phyloP scores from a whole-genome alignment of 2,797 vertebrate genomes.

The Octomys mimax region DNA sequence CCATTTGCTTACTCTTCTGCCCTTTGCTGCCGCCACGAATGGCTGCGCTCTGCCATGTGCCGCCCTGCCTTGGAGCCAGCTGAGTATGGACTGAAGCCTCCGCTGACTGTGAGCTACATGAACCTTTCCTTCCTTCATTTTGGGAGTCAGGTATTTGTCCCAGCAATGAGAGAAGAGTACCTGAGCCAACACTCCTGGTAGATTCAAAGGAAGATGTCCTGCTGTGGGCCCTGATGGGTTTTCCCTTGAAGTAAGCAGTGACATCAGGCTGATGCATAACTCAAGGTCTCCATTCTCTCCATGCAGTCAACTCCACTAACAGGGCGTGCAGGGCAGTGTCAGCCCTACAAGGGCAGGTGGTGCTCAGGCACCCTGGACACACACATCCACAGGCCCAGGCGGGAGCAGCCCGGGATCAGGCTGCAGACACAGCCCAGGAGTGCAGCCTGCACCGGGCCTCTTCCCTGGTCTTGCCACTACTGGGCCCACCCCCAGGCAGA shows the following conservation, averaged over 20 bases:
- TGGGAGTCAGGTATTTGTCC: too few relatives aligned
- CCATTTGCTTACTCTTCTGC: too few relatives aligned
- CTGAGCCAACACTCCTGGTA: neutral
- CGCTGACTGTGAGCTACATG: too few relatives aligned
- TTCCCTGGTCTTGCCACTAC: too few relatives aligned
- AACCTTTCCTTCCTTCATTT: too few relatives aligned
- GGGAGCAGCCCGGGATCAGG: neutral
- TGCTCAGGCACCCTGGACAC: neutral
- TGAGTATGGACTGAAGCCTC: too few relatives aligned
- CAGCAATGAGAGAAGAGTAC: too few relatives aligned
- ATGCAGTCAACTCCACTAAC: neutral
- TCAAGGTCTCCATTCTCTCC: neutral
- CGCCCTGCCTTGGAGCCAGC: too few relatives aligned
- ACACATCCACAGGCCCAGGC: neutral
- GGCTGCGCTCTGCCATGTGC: too few relatives aligned
- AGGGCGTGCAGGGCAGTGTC: neutral
- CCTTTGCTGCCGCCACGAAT: too few relatives aligned
- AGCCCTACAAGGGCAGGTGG: neutral
- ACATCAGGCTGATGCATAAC: conserved; percentile 29
- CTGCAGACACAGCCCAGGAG: neutral
- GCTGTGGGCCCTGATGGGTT: conserved; percentile 25
- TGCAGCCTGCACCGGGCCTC: neutral
- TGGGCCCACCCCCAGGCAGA: neutral
- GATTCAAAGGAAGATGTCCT: conserved; percentile 45
- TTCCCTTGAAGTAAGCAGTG: conserved; percentile 63